Percentiles rank a stretch among this genome's conserved stretches.
Conservation (phyloP, 2,888 invertebrate genomes). For the Leptopilina myrica region DNA sequence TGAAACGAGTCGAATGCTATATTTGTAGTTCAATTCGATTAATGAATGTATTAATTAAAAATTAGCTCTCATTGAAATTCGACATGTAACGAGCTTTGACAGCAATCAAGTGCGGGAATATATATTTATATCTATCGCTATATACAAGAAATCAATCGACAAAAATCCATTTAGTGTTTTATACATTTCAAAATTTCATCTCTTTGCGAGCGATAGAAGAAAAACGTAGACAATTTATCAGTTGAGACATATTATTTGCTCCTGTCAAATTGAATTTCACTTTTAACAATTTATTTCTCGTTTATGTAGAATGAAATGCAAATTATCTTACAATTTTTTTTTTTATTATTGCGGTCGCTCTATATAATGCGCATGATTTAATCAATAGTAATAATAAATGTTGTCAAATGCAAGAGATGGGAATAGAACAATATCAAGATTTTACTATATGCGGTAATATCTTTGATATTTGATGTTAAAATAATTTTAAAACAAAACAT, state of each 20-base stretch:
- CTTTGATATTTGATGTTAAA: too few species aligned
- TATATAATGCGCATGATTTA: not conserved
- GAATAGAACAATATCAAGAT: too few species aligned
- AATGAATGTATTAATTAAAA: conserved; percentile 29
- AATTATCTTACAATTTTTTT: not conserved
- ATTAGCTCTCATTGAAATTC: conserved; percentile 24
- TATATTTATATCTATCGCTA: conserved; percentile 25
- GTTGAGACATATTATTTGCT: conserved; percentile 37
- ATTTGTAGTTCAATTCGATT: conserved; percentile 6
- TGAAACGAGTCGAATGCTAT: not conserved
- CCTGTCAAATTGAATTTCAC: conserved; percentile 32
- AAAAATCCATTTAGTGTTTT: conserved; percentile 6
- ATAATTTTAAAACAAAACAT: too few species aligned
- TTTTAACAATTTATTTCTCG: conserved; percentile 19
- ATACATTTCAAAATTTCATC: conserved; percentile 21
- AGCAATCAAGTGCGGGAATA: not conserved
- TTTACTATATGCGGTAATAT: too few species aligned
- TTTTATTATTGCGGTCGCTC: not conserved
- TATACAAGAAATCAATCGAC: conserved; percentile 11
- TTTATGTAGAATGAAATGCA: not conserved
- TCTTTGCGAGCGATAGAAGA: conserved; percentile 17
- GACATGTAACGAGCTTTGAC: conserved; percentile 14
- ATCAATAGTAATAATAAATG: not conserved
- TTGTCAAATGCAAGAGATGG: too few species aligned
- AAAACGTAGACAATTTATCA: conserved; percentile 31